These are phyloP conservation scores for Heteromormyrus szaboi DNA, from an alignment of 2,797 vertebrate species.

Conservation along the genomic window DNA sequence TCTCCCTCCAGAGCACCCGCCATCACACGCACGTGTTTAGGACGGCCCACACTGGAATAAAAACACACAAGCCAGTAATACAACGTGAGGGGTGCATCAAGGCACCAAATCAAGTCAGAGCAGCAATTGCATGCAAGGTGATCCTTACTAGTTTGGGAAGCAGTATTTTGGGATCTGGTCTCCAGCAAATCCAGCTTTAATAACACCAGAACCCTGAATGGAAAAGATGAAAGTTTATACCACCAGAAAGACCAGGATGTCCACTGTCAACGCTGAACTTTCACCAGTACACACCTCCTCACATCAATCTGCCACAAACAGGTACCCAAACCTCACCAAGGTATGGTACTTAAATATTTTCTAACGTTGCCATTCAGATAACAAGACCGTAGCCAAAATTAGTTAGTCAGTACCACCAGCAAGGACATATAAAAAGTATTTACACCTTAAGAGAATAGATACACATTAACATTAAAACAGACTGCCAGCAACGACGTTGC, in stretches of 20 bases:
- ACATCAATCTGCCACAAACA: background rate
- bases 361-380: background rate
- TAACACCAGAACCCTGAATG: slow-evolving; percentile 76
- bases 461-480: background rate
- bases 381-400: background rate
- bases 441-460: background rate
- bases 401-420: background rate
- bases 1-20: slow-evolving; percentile 84
- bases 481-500: background rate
- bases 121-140: background rate
- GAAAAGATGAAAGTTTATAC: slow-evolving; percentile 16
- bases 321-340: background rate
- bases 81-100: background rate
- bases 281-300: background rate
- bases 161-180: slow-evolving; percentile 91
- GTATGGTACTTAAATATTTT: background rate
- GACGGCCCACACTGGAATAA: slow-evolving; percentile 72
- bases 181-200: slow-evolving; percentile 85
- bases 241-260: background rate
- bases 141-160: slow-evolving; percentile 83
- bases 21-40: slow-evolving; percentile 86
- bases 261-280: background rate
- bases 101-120: background rate
- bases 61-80: slow-evolving; percentile 12
- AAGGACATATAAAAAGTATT: background rate